These are phyloP conservation scores for Eriocheir sinensis DNA, from an alignment of 1,140 invertebrate species.

Conservation along the genomic window DNA sequence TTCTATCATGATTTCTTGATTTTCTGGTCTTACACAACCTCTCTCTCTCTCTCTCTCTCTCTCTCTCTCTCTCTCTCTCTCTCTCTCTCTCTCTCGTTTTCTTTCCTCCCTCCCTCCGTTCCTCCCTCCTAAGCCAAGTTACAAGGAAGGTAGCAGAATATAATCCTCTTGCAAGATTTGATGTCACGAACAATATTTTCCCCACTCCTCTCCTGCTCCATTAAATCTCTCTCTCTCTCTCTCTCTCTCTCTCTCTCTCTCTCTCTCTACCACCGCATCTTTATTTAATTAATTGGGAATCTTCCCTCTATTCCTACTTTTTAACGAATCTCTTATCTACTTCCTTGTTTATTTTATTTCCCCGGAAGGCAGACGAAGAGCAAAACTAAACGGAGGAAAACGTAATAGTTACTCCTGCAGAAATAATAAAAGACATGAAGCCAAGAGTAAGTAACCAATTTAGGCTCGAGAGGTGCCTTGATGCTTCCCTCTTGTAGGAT, in stretches of 20 bases:
- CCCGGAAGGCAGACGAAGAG: background rate
- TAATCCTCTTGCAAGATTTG: background rate
- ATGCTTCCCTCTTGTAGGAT: too few species aligned
- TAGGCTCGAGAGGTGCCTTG: too few species aligned
- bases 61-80: constrained; percentile 35
- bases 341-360: background rate
- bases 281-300: background rate
- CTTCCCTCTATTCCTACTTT: background rate
- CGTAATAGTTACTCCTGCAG: too few species aligned
- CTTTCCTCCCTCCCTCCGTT: background rate
- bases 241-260: constrained; percentile 50
- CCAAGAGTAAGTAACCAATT: too few species aligned
- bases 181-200: background rate
- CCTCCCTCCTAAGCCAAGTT: constrained; percentile 6
- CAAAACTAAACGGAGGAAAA: too few species aligned
- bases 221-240: background rate
- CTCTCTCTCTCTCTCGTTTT: constrained; percentile 24
- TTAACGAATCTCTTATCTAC: background rate
- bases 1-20: background rate
- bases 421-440: too few species aligned
- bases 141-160: background rate
- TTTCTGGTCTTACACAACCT: background rate
- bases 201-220: background rate
- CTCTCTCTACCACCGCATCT: background rate
- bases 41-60: background rate